A percentile compares a stretch with the other conserved stretches of the same genome.
Evolutionary conservation across 2,888 invertebrate species (phyloP).

Genomic region (Xanthorhoe spadicearia): DNA sequence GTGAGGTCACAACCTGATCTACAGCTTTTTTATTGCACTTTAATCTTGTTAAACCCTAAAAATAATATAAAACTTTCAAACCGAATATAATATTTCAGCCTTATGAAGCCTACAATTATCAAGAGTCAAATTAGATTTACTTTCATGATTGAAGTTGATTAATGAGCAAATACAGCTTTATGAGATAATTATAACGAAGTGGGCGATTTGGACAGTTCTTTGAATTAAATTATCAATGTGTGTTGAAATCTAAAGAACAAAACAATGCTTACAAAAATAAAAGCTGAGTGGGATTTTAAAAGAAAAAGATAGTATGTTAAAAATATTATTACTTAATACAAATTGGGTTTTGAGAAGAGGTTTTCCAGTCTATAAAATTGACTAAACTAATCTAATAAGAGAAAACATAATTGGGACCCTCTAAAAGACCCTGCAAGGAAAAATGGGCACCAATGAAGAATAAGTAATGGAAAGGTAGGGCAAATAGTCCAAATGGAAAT

Average conservation of each 20-base stretch:
- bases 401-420: not conserved
- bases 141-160: slow-evolving; percentile 32
- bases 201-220: slow-evolving; percentile 1
- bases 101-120: slow-evolving; percentile 28
- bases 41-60: not conserved
- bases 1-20: not conserved
- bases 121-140: slow-evolving; percentile 26
- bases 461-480: not conserved
- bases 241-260: not conserved
- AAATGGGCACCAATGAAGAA: not conserved
- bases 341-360: not conserved
- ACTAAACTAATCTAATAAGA: not conserved
- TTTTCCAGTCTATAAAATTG: not conserved
- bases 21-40: not conserved
- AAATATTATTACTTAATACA: too few species aligned
- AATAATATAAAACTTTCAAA: slow-evolving; percentile 4
- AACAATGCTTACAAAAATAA: not conserved
- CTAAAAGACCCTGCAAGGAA: not conserved
- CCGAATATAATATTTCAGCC: slow-evolving; percentile 13
- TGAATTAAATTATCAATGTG: not conserved
- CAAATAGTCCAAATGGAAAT: slow-evolving; percentile 8
- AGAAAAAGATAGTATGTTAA: too few species aligned
- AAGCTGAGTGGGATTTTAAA: not conserved
- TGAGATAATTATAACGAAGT: slow-evolving; percentile 5
- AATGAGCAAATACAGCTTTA: slow-evolving; percentile 24